Evolutionary conservation across 2,113 vertebrate species (phyloP).

Genomic region (Junco hyemalis): DNA sequence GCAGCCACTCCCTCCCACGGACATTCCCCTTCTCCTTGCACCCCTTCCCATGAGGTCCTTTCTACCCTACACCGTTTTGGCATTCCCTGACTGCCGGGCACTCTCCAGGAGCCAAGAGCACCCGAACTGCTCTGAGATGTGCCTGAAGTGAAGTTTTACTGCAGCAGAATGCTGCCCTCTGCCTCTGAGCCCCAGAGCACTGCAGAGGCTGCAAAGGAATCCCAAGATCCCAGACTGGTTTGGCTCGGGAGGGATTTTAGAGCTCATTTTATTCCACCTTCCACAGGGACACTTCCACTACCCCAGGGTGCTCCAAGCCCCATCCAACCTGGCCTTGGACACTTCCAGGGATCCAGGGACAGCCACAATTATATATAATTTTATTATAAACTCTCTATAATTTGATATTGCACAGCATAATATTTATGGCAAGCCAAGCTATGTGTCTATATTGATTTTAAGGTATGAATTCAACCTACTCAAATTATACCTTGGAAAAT

Average conservation of each 20-base stretch:
- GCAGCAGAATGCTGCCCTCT: background rate
- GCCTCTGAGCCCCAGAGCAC: background rate
- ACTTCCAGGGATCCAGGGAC: background rate
- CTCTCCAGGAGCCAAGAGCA: background rate
- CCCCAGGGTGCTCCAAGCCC: background rate
- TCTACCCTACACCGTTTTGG: background rate
- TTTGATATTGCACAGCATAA: background rate
- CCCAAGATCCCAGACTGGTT: background rate
- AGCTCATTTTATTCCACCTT: background rate
- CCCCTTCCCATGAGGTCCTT: background rate
- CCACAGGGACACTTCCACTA: background rate
- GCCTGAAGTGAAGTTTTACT: rapidly evolving
- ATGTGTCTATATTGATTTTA: rapidly evolving
- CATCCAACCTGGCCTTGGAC: background rate
- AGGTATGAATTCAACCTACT: background rate
- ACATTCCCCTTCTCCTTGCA: background rate
- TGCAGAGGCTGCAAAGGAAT: background rate
- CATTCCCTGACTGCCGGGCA: rapidly evolving
- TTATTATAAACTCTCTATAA: background rate
- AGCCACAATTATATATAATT: background rate
- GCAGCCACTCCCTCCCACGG: rapidly evolving
- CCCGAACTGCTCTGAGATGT: rapidly evolving
- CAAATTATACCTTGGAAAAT: background rate
- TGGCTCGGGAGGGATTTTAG: background rate
- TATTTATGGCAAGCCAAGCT: background rate